Conservation (phyloP, 2,113 vertebrate genomes). For the Megatriorchis doriae region DNA sequence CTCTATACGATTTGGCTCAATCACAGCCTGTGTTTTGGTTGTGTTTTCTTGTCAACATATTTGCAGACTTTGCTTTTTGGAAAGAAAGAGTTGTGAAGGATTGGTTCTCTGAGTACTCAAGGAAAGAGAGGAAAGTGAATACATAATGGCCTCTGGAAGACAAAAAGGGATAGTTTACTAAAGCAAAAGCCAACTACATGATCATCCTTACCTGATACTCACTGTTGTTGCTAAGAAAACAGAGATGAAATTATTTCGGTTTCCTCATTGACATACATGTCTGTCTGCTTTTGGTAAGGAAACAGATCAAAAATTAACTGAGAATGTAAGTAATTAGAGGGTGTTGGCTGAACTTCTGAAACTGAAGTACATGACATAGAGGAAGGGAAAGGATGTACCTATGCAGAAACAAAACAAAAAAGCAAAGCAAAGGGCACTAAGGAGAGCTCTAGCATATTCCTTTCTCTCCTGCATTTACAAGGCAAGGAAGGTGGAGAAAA, state of each 20-base stretch:
- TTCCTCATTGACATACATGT: not conserved
- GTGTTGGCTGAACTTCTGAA: not conserved
- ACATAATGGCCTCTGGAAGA: not conserved
- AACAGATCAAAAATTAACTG: not conserved
- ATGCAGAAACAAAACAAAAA: not conserved
- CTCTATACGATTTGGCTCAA: fast-evolving
- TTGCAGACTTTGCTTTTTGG: not conserved
- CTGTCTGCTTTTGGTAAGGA: not conserved
- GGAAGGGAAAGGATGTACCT: not conserved
- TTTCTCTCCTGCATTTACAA: not conserved
- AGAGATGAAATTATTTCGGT: not conserved
- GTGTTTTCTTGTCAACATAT: not conserved
- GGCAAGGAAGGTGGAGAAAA: not conserved
- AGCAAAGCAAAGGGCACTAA: not conserved
- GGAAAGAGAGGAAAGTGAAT: not conserved
- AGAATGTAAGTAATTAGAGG: not conserved
- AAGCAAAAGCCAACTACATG: not conserved
- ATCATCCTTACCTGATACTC: not conserved
- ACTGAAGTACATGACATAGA: not conserved
- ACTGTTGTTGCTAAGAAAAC: not conserved
- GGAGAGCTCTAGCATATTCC: not conserved
- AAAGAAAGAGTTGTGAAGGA: not conserved
- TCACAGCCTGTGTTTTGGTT: not conserved
- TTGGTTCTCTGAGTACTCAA: not conserved
- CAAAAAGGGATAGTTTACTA: not conserved